Evolutionary conservation across 2,797 vertebrate species (phyloP).

Genomic region (Taeniopygia guttata): DNA sequence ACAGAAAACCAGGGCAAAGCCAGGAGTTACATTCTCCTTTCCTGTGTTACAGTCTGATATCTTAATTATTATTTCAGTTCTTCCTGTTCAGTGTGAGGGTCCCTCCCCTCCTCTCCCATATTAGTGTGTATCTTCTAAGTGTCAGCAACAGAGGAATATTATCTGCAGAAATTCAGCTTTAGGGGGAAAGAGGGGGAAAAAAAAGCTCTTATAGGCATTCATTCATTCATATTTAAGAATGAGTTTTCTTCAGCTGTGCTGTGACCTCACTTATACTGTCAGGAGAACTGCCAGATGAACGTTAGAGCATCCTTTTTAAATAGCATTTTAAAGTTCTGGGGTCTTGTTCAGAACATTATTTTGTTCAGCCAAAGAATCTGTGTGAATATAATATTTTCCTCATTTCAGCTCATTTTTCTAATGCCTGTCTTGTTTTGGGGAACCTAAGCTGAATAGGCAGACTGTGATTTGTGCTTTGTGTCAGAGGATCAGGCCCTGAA

Average conservation of each 20-base stretch:
- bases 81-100: constrained; percentile 1
- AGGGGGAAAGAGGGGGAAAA: neutral
- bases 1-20: neutral
- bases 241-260: neutral
- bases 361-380: neutral
- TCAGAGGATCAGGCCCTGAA: neutral
- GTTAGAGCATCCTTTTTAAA: neutral
- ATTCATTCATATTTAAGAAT: neutral
- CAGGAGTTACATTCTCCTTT: neutral
- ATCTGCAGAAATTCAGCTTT: neutral
- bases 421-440: neutral
- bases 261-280: neutral
- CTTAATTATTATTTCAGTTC: constrained; percentile 6
- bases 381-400: neutral
- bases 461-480: neutral
- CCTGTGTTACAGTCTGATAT: neutral
- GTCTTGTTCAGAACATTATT: neutral
- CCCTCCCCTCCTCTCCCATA: neutral
- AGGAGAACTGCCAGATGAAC: neutral
- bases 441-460: neutral
- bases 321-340: neutral
- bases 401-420: neutral
- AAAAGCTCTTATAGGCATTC: neutral
- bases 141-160: neutral
- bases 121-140: neutral